Conservation (phyloP, 2,797 vertebrate species). For the Hypotaenidia okinawae region DNA sequence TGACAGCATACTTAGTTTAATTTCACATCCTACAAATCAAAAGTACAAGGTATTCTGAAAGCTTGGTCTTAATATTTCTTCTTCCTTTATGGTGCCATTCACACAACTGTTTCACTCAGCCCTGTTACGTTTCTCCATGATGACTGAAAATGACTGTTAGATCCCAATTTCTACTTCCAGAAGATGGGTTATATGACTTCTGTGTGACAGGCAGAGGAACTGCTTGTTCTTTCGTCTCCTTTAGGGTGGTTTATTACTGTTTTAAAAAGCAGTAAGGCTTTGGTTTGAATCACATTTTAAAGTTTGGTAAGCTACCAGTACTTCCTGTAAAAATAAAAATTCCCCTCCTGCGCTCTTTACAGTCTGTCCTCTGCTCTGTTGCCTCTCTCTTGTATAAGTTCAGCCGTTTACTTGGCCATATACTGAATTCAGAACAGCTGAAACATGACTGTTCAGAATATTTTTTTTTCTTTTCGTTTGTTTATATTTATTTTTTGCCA, state of each 20-base stretch:
- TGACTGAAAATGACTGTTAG: conserved; percentile 46
- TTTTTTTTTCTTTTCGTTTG: background rate
- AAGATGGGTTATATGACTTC: background rate
- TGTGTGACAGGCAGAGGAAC: background rate
- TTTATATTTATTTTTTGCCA: background rate
- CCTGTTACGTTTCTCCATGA: conserved; percentile 7
- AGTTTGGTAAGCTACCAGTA: conserved; percentile 1
- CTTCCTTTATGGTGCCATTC: background rate
- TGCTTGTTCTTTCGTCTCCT: background rate
- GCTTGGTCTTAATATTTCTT: conserved; percentile 1
- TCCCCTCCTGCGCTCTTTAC: background rate
- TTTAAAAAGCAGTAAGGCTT: background rate
- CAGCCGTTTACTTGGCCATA: background rate
- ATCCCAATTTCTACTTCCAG: conserved; percentile 32
- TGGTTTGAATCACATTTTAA: conserved; percentile 22
- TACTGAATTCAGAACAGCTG: background rate
- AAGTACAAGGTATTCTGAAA: conserved; percentile 8
- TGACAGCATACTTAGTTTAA: background rate
- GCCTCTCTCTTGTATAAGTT: background rate
- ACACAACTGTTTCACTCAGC: background rate
- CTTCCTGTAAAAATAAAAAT: background rate
- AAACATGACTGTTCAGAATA: background rate
- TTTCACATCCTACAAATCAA: background rate
- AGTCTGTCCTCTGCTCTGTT: background rate
- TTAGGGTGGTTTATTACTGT: background rate